Conservation (phyloP, 2,888 invertebrate genomes). For the Galeopsomyia nigrocyanea region DNA sequence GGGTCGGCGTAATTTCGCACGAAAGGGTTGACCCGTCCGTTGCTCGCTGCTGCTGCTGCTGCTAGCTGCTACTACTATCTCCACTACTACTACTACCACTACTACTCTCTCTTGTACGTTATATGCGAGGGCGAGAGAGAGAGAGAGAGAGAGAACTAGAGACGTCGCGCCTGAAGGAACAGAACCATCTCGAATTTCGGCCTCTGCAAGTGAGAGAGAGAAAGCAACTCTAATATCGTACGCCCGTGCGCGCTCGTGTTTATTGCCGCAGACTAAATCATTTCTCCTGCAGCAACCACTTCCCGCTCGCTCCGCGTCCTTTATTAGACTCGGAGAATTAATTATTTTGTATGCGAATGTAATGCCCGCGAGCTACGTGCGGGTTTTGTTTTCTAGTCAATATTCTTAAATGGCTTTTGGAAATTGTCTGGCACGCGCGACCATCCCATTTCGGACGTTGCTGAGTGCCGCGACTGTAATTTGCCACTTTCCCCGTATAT, state of each 20-base stretch:
- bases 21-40: constrained; percentile 56
- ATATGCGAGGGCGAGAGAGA: not conserved
- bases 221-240: constrained; percentile 38
- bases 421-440: no score
- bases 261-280: constrained; percentile 37
- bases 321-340: constrained; percentile 38
- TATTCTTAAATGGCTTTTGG: no score
- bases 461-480: no score
- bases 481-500: no score
- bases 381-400: no score
- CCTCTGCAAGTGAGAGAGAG: no score
- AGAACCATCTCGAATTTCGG: constrained; percentile 48
- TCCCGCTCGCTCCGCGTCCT: constrained; percentile 21
- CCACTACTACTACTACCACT: constrained; percentile 13
- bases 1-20: constrained; percentile 59
- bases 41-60: not conserved
- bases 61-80: not conserved
- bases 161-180: constrained; percentile 44
- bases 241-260: constrained; percentile 16
- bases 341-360: constrained; percentile 20
- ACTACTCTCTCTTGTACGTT: no score
- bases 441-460: no score
- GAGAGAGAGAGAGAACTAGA: not conserved
- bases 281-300: constrained; percentile 38
- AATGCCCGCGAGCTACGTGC: constrained; percentile 1